Evolutionary conservation across 2,113 vertebrate species (phyloP).

Genomic region (Collichthys lucidus): DNA sequence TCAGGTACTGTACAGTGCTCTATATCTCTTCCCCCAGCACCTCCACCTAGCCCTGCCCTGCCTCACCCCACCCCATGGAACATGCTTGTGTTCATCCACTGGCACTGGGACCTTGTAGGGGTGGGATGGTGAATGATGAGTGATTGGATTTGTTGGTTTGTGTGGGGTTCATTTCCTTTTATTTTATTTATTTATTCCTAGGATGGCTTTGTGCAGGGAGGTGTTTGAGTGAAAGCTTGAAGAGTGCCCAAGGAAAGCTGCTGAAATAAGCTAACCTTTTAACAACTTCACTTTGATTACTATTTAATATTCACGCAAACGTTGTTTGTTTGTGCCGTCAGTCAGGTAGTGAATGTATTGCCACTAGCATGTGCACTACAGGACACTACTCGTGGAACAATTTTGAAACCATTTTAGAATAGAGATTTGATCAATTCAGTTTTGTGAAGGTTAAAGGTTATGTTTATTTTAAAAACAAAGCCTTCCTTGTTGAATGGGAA

Average conservation of each 20-base stretch:
- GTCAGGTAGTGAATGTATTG: not conserved
- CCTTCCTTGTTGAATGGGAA: constrained; percentile 64
- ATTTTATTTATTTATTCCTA: constrained; percentile 43
- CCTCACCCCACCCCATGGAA: constrained; percentile 88
- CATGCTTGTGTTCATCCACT: constrained; percentile 91
- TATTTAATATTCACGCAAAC: not conserved
- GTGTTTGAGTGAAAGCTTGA: constrained; percentile 38
- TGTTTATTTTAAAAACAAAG: constrained; percentile 61
- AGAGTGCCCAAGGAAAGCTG: constrained; percentile 64
- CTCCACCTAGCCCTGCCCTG: constrained; percentile 69
- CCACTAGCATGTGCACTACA: not conserved
- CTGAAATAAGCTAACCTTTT: constrained; percentile 71
- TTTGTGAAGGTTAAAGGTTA: constrained; percentile 59
- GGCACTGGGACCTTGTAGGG: constrained; percentile 65
- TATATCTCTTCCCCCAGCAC: constrained; percentile 51
- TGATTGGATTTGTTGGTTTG: constrained; percentile 34
- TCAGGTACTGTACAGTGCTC: constrained; percentile 95
- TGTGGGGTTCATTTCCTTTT: constrained; percentile 29
- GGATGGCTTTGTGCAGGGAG: constrained; percentile 40
- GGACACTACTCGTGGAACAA: not conserved
- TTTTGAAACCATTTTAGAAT: not conserved
- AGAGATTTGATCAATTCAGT: not conserved
- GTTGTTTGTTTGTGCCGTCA: not conserved
- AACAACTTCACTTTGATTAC: constrained; percentile 32
- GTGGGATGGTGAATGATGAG: constrained; percentile 56